phyloP scores from a whole-genome alignment of 1,140 invertebrate genomes.

The Diplogasteroides magnus region DNA sequence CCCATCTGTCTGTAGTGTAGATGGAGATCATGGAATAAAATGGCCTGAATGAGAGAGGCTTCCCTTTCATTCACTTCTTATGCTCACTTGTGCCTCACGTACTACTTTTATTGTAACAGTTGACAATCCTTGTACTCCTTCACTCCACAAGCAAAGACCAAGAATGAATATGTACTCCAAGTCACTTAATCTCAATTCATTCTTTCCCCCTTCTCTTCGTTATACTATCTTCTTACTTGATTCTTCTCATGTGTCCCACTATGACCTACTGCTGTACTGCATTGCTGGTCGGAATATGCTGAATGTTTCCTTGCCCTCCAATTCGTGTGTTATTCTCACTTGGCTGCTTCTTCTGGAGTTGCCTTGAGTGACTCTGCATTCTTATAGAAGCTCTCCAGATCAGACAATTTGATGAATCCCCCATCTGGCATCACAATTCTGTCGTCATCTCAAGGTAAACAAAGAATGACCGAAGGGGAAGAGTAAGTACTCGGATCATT shows the following conservation, averaged over 20 bases:
- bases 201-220: too few species aligned
- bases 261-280: slow-evolving; percentile 19
- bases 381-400: slow-evolving; percentile 20
- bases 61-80: too few species aligned
- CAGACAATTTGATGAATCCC: slow-evolving; percentile 19
- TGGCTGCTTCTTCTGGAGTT: slow-evolving; percentile 17
- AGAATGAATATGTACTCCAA: slow-evolving; percentile 15
- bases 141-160: slow-evolving; percentile 22
- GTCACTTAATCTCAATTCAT: slow-evolving; percentile 12
- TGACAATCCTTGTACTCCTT: slow-evolving; percentile 8
- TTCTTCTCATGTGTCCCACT: slow-evolving; percentile 16
- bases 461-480: too few species aligned
- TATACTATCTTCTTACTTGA: too few species aligned
- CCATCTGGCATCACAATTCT: slow-evolving; percentile 22
- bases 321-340: not conserved
- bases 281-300: slow-evolving; percentile 25
- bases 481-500: slow-evolving; percentile 5
- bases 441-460: slow-evolving; percentile 7
- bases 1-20: slow-evolving; percentile 4
- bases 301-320: not conserved
- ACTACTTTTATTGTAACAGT: not conserved
- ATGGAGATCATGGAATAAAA: slow-evolving; percentile 1
- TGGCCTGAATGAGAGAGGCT: too few species aligned
- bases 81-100: too few species aligned
- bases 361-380: slow-evolving; percentile 16